Evolutionary conservation across 2,888 invertebrate genomes (phyloP), one percentile per base, ranked within the genome.

Genomic region (Amphipyra tragopoginis): DNA sequence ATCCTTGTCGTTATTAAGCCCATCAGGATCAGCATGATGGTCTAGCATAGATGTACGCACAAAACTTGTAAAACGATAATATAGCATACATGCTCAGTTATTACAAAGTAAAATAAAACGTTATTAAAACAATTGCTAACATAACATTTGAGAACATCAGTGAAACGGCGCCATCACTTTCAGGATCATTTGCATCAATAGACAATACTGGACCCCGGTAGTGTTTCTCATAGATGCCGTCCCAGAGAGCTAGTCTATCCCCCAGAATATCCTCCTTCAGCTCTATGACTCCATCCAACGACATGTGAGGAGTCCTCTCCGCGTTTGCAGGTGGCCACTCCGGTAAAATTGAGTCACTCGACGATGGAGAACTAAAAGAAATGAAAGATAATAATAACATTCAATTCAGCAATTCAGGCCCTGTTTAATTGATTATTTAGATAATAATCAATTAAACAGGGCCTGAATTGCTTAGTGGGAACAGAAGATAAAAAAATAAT

Each of bases 161-260:
- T 2, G 39, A 14, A 7, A 40, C 39, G 13, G 39, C 39, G 14
- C 39, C 39, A 40, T 13, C 39, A 29, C 6, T 29, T 4, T 29
- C 29, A 29, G 29, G 5, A 4, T 29, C 29, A 29, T 29, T 29
- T 5, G 2, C 29, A n/a, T 8, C 49, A 39, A 42, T 14, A 13
- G 39, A 7, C 2, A 85, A 61, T 29, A 75, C 62, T 5, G 88
- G 88, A 0, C 63, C 70, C 2, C 74, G 68, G 43, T 85, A 87
- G 60, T 86, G 59, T 39, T 74, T 58, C 4, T 79, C 72, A 51
- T 88, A 89, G 13, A 89, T 82, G 5, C 55, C 45, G 39, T 87
- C 84, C 89, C 89, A 89, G 65, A 88, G 80, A 7, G 51, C 58
- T 0, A 70, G 66, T 6, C 86, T 79, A 5, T 79, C 65, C 36